Percentiles rank a stretch among this genome's conserved stretches.
phyloP scores from a whole-genome alignment of 2,888 invertebrate species.

The Bursaphelenchus okinawaensis region DNA sequence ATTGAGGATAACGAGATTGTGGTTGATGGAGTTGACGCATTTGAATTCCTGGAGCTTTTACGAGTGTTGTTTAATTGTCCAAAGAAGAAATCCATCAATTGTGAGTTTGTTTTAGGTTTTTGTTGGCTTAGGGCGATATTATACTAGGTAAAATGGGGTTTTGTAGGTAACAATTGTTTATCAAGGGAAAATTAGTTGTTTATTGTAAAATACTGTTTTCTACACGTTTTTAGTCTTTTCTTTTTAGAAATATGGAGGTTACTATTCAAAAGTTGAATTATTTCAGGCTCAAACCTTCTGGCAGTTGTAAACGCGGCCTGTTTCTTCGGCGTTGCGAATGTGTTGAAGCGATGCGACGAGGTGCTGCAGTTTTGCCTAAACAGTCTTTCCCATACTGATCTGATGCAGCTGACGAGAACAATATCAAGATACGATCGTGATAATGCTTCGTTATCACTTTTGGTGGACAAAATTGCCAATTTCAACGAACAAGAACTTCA shows the following conservation, averaged over 20 bases:
- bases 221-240: neutral
- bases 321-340: slow-evolving; percentile 15
- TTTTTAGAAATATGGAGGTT: no score
- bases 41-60: slow-evolving; percentile 38
- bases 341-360: slow-evolving; percentile 35
- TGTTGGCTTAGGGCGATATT: neutral
- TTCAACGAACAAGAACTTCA: slow-evolving; percentile 13
- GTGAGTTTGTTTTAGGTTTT: slow-evolving; percentile 19
- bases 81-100: slow-evolving; percentile 39
- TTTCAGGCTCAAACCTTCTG: slow-evolving; percentile 17
- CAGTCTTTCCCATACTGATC: slow-evolving; percentile 36
- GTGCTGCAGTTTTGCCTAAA: slow-evolving; percentile 36
- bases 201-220: neutral
- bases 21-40: slow-evolving; percentile 32
- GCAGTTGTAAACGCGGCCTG: slow-evolving; percentile 14
- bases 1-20: slow-evolving; percentile 24
- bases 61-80: slow-evolving; percentile 47
- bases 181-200: neutral
- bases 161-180: no score
- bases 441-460: slow-evolving; percentile 15
- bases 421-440: slow-evolving; percentile 16
- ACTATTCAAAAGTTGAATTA: no score
- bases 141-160: no score
- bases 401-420: slow-evolving; percentile 37
- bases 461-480: slow-evolving; percentile 18